Evolutionary conservation across 2,888 invertebrate genomes (phyloP), one percentile per base, ranked within the genome.

Genomic region (Mantis religiosa): DNA sequence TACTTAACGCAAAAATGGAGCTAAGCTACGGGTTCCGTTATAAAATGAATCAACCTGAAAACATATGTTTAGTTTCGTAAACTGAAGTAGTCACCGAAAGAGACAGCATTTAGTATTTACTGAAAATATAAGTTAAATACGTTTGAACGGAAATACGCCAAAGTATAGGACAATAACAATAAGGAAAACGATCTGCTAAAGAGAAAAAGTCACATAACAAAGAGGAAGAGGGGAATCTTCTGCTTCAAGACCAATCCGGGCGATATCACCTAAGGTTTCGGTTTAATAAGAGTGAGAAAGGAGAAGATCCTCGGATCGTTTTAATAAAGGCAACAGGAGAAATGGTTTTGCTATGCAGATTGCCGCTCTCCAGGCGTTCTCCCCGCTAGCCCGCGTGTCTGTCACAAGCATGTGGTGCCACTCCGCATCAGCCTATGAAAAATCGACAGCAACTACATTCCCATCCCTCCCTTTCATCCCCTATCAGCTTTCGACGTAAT

Each of bases 311-410:
- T 47, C 84, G 84, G 88, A 87, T 88, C 89, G 82, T 87, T 88
- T 89, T 89, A 88, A 88, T 89, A 88, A 89, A 89, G 87, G 83
- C 87, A 88, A 84, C 87, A 88, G 89, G 87, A 89, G 89, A 89
- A 89, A 89, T 89, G 82, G 89, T 82, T 89, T 89, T 88, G 89
- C 89, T 88, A 89, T 89, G 89, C 89, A 89, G 89, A 89, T 89
- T 87, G 83, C 87, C 82, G 84, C 71, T 47, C 87, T 34, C n/a
- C 47, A 82, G 47, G 82, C 20, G 83, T 54, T 81, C 30, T 84
- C 83, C 84, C 88, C 83, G 41, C 84, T 30, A 27, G 14, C 30
- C 83, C 41, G 28, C 81, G 84, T 54, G 54, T 85, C 41, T 88
- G 88, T 88, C 88, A 88, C 47, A 86, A 81, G 85, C 88, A 88